phyloP scores from a whole-genome alignment of 2,113 vertebrate genomes.

The Nibea coibor region DNA sequence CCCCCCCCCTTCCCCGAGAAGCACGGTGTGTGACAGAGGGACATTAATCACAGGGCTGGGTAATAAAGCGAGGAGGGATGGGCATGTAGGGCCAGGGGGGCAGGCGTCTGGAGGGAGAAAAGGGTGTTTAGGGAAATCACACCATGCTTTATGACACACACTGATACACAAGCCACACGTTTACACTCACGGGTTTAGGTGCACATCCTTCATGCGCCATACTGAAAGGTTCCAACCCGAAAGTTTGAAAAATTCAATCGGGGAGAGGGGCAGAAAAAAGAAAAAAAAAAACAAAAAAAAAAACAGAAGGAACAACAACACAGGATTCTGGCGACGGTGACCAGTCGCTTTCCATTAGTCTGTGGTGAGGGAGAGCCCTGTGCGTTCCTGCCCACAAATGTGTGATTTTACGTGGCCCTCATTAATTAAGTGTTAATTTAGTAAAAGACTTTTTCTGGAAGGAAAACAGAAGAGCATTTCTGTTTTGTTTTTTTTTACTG shows the following conservation, averaged over 20 bases:
- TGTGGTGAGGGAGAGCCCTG: neutral
- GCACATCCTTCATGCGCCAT: conserved; percentile 34
- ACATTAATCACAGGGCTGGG: conserved; percentile 81
- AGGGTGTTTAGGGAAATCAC: conserved; percentile 82
- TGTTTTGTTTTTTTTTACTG: neutral
- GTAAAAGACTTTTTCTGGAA: conserved; percentile 35
- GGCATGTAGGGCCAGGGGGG: conserved; percentile 69
- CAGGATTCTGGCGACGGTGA: conserved; percentile 3
- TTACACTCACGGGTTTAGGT: conserved; percentile 54
- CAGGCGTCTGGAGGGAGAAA: conserved; percentile 67
- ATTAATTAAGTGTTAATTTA: conserved; percentile 58
- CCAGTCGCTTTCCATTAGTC: conserved; percentile 30
- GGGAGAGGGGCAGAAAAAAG: neutral
- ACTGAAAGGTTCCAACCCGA: conserved; percentile 25
- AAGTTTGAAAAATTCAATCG: conserved; percentile 43
- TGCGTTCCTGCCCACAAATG: neutral
- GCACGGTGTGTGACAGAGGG: conserved; percentile 69
- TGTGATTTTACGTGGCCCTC: conserved; percentile 25
- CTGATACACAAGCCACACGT: conserved; percentile 64
- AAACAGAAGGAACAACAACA: neutral
- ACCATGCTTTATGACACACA: conserved; percentile 74
- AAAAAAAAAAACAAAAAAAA: neutral
- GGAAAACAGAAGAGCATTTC: conserved; percentile 21
- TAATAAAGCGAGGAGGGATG: conserved; percentile 77
- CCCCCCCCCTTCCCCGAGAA: conserved; percentile 29